Evolutionary conservation across 1,140 invertebrate species (phyloP).

Genomic region (Eriocheir sinensis): DNA sequence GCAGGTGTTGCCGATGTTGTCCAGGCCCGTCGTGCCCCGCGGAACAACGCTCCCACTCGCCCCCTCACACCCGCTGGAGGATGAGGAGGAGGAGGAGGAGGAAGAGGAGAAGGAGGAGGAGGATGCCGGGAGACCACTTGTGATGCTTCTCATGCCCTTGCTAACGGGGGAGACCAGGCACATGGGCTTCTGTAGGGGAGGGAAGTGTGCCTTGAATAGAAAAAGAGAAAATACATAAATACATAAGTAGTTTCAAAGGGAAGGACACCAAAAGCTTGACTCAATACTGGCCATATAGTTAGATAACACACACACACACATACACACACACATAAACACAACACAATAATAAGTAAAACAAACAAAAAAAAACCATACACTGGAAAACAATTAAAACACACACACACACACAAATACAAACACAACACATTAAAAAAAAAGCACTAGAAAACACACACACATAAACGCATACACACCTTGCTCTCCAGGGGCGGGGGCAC

Average conservation of each 20-base stretch:
- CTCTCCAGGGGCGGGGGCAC: conserved; percentile 56
- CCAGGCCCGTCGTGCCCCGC: conserved; percentile 85
- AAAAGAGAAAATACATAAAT: no score
- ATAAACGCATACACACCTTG: conserved; percentile 40
- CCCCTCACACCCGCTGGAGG: conserved; percentile 40
- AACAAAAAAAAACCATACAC: no score
- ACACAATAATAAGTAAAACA: no score
- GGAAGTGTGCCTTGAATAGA: no score
- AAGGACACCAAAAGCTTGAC: no score
- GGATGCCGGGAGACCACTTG: not conserved
- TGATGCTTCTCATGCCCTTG: conserved; percentile 69
- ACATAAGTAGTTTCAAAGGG: no score
- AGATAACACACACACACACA: no score
- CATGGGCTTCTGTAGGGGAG: conserved; percentile 75
- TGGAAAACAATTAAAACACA: no score
- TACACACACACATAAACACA: no score
- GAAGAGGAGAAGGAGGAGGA: conserved; percentile 51
- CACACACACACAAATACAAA: no score
- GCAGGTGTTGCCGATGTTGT: conserved; percentile 87
- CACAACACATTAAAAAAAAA: not conserved
- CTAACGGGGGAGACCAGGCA: conserved; percentile 75
- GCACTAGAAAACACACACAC: not conserved
- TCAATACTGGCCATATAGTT: no score
- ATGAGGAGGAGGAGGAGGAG: conserved; percentile 34
- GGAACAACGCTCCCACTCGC: conserved; percentile 46